Base-by-base conservation (phyloP, 2,113 vertebrate species). In the Castor canadensis region DNA sequence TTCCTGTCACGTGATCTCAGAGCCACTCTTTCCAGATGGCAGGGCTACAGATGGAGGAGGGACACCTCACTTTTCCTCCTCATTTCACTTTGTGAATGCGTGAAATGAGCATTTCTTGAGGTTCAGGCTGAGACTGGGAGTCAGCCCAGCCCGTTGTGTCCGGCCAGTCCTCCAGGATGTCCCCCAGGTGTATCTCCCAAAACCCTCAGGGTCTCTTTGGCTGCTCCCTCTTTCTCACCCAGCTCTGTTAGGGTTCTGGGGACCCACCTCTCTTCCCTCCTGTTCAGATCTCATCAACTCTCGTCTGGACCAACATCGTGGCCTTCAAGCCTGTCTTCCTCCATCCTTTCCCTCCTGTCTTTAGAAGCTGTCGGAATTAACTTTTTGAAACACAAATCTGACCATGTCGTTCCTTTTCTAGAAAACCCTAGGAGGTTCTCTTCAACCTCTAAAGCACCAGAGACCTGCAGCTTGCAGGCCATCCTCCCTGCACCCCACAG, bases 231-330 rank as follows among this genome's bases (percentile, higher is more conserved):
- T 26, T 11, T 24, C 58, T 69, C 69, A 67, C 12, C 10, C 38
- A 28, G 64, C 40, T 1, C 16, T 10, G 0, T 26, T n/a, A 4
- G 56, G 52, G 30, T 5, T n/a, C 67, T 9, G 64, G 19, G 58
- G 40, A 7, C 6, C 11, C 3, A 0, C 4, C 22, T 7, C 15
- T 0, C 0, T 5, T 0, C 2, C 12, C 43, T 28, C 28, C 38
- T 12, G 10, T 24, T 52, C 28, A 4, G 4, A 32, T 13, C 38
- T 49, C 0, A 0, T 35, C 0, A 0, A 1, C 19, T 7, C 56
- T 52, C 22, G 3, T 19, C 47, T 30, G 56, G 76, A 9, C 35
- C 28, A 2, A 4, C 0, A 4, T 38, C 38, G 0, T 1, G 16
- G 20, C 35, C 60, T 52, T 9, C 64, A 1, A 0, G 0, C 4